phyloP scores from a whole-genome alignment of 2,888 invertebrate species.

The Xestoiulus laeticollis region DNA sequence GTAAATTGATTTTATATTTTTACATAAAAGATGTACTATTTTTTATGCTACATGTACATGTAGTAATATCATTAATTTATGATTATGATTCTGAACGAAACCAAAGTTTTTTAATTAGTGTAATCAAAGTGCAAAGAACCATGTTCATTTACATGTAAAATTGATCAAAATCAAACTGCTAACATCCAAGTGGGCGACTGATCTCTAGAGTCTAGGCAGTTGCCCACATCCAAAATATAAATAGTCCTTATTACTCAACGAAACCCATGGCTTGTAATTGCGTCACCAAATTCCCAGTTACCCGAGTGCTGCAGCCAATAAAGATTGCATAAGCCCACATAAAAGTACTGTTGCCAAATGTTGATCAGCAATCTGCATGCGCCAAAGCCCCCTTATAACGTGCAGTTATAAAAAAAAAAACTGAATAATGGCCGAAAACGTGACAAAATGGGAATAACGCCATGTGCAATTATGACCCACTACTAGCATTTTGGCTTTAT shows the following conservation, averaged over 20 bases:
- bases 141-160: too few species aligned
- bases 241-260: neutral
- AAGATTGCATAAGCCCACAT: neutral
- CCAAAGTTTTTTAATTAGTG: too few species aligned
- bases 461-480: neutral
- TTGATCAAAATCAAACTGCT: too few species aligned
- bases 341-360: neutral
- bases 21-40: too few species aligned
- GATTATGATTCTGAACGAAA: too few species aligned
- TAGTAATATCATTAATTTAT: too few species aligned
- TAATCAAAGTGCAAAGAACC: too few species aligned
- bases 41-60: too few species aligned
- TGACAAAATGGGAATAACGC: conserved; percentile 1
- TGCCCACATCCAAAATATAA: neutral
- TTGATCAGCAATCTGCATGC: conserved; percentile 17
- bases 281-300: conserved; percentile 8
- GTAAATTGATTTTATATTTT: too few species aligned
- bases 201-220: too few species aligned
- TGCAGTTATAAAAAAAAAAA: neutral
- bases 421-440: neutral
- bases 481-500: neutral
- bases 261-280: neutral
- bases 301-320: neutral
- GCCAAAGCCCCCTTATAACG: neutral
- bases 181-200: too few species aligned